A percentile compares a stretch with the other conserved stretches of the same genome.
Conservation (phyloP, 2,888 invertebrate genomes). For the Elysia crispata region DNA sequence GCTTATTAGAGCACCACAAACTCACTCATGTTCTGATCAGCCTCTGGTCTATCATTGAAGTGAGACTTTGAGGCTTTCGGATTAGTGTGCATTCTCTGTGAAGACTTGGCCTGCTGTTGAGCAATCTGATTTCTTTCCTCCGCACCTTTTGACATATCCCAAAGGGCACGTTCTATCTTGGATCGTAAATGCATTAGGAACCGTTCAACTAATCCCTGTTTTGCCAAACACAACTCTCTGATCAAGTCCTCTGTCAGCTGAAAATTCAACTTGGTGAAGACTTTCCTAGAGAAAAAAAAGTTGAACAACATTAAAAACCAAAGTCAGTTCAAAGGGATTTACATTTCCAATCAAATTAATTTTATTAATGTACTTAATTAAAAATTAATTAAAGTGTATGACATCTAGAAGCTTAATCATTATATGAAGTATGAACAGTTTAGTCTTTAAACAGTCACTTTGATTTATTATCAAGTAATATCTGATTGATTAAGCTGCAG, state of each 20-base stretch:
- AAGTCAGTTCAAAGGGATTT: too few relatives aligned
- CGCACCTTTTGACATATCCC: constrained; percentile 52
- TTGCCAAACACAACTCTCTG: constrained; percentile 57
- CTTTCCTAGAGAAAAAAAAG: constrained; percentile 45
- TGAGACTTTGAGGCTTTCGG: constrained; percentile 25
- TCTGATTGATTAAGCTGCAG: too few relatives aligned
- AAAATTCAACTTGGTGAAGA: constrained; percentile 65
- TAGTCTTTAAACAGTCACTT: too few relatives aligned
- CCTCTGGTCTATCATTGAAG: constrained; percentile 64
- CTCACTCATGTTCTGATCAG: constrained; percentile 65
- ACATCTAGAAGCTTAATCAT: too few relatives aligned
- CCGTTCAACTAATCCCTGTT: constrained; percentile 65
- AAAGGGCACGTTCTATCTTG: constrained; percentile 59
- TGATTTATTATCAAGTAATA: too few relatives aligned
- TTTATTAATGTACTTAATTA: too few relatives aligned
- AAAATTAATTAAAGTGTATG: too few relatives aligned
- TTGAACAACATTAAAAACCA: too few relatives aligned
- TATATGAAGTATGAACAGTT: too few relatives aligned
- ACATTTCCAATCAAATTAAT: too few relatives aligned
- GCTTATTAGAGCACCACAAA: constrained; percentile 1
- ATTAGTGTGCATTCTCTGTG: constrained; percentile 44
- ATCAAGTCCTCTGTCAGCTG: constrained; percentile 69
- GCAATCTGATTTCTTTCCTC: constrained; percentile 36
- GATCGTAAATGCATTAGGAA: constrained; percentile 63
- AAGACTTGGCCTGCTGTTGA: constrained; percentile 35